These are phyloP conservation scores for Myrmophylax atrothorax DNA, from an alignment of 2,113 vertebrate species.

Conservation along the genomic window DNA sequence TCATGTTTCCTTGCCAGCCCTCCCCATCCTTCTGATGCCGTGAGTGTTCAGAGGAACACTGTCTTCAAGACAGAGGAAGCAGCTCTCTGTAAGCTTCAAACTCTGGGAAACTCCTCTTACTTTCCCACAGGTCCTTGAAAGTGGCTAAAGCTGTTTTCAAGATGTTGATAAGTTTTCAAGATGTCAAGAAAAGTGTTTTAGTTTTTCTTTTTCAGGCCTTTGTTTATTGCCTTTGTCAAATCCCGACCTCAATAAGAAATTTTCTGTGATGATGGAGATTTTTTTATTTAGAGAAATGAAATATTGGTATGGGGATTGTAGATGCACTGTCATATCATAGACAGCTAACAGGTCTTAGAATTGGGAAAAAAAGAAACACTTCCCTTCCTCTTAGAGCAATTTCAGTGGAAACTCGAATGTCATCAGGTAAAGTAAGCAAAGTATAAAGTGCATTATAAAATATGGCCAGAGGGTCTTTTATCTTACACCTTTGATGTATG, in stretches of 20 bases:
- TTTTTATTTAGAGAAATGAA: background rate
- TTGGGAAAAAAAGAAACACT: background rate
- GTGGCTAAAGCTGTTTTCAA: background rate
- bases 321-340: background rate
- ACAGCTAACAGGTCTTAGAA: background rate
- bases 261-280: background rate
- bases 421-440: background rate
- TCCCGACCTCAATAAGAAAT: background rate
- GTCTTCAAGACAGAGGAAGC: background rate
- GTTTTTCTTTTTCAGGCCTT: background rate
- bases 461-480: background rate
- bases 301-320: background rate
- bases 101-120: background rate
- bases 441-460: background rate
- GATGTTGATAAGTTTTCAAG: background rate
- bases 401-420: background rate
- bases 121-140: background rate
- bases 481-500: accelerated
- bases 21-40: background rate
- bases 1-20: background rate
- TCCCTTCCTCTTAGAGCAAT: background rate
- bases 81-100: background rate
- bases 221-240: background rate
- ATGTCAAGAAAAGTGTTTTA: background rate
- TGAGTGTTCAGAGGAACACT: background rate